Evolutionary conservation across 2,113 vertebrate genomes (phyloP), one percentile per base, ranked within the genome.

Genomic region (Chloroceryle aenea): DNA sequence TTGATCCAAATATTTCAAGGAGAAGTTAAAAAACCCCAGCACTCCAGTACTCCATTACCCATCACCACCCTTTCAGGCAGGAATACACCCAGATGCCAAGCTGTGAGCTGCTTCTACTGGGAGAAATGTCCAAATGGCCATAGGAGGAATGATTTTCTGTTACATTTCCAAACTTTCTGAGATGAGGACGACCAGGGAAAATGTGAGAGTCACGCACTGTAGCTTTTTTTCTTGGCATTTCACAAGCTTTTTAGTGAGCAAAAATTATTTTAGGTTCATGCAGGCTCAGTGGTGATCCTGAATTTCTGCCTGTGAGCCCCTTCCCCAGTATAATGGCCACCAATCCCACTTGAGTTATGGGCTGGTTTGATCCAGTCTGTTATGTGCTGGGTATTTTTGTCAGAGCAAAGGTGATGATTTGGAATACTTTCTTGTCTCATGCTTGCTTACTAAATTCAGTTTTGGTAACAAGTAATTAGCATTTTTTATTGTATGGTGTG

Each of bases 161-260:
- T 55, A 19, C 20, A 25, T 67, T 78, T 56, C 38, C 23, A 67
- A 94, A 63, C 8, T n/a, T 89, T 38, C 6, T 84, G 42, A 68
- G 42, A 3, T 8, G 10, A 63, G 17, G 55, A 55, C 12, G 8
- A 6, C 18, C 3, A 45, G 36, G 71, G 26, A 62, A 80, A 86
- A 56, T 0, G 3, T 16, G 45, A 88, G 14, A 2, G 6, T 19
- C 3, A 1, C 21, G 48, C 14, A 5, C 23, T 47, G 15, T 3
- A 47, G n/a, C 18, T 5, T 69, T 92, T 92, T 69, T 53, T 64
- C n/a, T 80, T 86, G 80, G 34, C 58, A 53, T 29, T 40, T 53
- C n/a, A 74, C 2, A 36, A 58, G 4, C 13, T 43, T 88, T 82
- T 67, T 2, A 1, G 4, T 2, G 30, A 40, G 19, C 30, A 53